These are phyloP conservation scores for Rhodophaea formosa DNA, from an alignment of 2,888 invertebrate species.

Conservation along the genomic window DNA sequence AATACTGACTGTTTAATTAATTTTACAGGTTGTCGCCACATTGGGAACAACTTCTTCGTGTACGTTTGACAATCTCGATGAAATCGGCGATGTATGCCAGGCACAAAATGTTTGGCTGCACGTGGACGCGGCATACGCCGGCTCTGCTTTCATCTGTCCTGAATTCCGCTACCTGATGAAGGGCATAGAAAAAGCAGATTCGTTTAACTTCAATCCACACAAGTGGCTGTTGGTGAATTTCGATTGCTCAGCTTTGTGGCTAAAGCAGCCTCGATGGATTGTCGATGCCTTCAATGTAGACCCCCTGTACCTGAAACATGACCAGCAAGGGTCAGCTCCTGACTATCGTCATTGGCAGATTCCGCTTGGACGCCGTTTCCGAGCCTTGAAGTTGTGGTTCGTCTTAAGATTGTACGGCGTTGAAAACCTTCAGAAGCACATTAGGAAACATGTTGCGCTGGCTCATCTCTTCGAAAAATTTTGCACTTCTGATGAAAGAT, in stretches of 20 bases:
- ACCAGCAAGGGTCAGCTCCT: conserved; percentile 92
- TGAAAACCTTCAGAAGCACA: conserved; percentile 91
- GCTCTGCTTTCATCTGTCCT: conserved; percentile 97
- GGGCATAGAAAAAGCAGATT: conserved; percentile 94
- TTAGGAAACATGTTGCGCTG: conserved; percentile 91
- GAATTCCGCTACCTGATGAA: conserved; percentile 96
- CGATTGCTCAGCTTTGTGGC: conserved; percentile 99
- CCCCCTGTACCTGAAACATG: conserved; percentile 97
- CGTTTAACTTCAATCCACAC: conserved; percentile 99
- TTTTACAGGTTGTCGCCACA: conserved; percentile 88
- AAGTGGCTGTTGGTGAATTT: conserved; percentile 99
- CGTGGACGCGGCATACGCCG: conserved; percentile 98
- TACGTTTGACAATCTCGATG: conserved; percentile 94
- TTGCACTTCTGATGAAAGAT: conserved; percentile 88
- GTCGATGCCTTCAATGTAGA: conserved; percentile 98
- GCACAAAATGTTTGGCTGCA: conserved; percentile 93
- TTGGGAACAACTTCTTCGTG: conserved; percentile 98
- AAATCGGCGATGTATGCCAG: conserved; percentile 94
- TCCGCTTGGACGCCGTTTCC: conserved; percentile 94
- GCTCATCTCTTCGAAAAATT: conserved; percentile 93
- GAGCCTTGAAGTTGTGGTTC: conserved; percentile 97
- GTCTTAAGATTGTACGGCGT: conserved; percentile 94
- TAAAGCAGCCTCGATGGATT: conserved; percentile 92
- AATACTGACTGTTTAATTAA: background rate
- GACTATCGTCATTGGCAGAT: conserved; percentile 99